Percentiles rank a stretch among this genome's conserved stretches.
phyloP scores from a whole-genome alignment of 2,797 vertebrate species.

The Cyclura pinguis region DNA sequence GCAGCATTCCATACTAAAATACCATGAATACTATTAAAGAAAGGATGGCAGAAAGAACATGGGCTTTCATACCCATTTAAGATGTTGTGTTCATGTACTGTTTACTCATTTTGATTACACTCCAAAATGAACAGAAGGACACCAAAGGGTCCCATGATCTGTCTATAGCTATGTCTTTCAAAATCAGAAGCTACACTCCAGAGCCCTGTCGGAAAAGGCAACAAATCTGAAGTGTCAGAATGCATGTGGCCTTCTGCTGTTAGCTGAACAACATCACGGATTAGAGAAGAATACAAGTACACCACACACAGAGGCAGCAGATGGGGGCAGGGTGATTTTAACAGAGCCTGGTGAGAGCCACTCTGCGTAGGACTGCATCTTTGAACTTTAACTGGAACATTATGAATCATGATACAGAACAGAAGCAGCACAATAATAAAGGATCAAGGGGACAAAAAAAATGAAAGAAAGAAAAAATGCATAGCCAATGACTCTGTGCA shows the following conservation, averaged over 20 bases:
- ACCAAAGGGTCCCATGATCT: not conserved
- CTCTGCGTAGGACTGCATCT: not conserved
- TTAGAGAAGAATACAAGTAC: not conserved
- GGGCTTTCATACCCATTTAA: not conserved
- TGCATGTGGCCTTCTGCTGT: not conserved
- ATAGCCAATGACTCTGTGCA: not conserved
- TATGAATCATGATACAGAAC: conserved; percentile 9
- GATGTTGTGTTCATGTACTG: not conserved
- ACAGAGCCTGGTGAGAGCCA: not conserved
- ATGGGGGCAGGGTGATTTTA: not conserved
- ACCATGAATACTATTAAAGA: not conserved
- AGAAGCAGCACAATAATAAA: not conserved
- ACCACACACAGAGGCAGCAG: not conserved
- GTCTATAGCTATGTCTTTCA: not conserved
- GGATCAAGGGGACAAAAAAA: not conserved
- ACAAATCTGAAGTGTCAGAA: not conserved
- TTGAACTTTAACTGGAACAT: conserved; percentile 8
- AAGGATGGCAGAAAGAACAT: not conserved
- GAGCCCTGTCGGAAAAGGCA: not conserved
- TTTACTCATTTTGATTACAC: not conserved
- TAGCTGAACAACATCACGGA: not conserved
- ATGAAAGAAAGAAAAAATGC: not conserved
- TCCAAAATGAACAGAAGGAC: not conserved
- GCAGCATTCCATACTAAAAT: not conserved
- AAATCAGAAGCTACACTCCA: not conserved